Conservation (phyloP, 2,888 invertebrate species). For the Cheilosia grossa region DNA sequence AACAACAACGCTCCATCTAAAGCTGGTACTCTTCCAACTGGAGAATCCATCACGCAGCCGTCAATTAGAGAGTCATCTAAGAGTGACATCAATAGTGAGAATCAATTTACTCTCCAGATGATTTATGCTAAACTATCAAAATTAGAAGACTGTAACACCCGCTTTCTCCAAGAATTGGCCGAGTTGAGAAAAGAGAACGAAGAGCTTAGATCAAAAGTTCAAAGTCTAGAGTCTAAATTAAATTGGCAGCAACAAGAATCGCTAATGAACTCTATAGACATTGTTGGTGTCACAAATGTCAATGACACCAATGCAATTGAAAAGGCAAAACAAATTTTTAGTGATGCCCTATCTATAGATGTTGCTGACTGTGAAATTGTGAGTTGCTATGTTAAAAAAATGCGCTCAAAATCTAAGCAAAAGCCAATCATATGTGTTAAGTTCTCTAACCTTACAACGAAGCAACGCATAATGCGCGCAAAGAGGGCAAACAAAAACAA, state of each 20-base stretch:
- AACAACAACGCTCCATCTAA: too few relatives aligned
- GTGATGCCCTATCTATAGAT: constrained; percentile 8
- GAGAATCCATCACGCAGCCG: too few relatives aligned
- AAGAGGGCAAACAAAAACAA: too few relatives aligned
- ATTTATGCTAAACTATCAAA: background rate
- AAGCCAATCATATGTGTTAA: background rate
- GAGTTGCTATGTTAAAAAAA: constrained; percentile 13
- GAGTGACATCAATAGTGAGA: background rate
- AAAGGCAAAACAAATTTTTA: background rate
- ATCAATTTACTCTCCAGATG: constrained; percentile 13
- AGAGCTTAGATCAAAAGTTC: constrained; percentile 1
- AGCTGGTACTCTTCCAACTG: too few relatives aligned
- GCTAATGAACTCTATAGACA: constrained; percentile 12
- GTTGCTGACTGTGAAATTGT: constrained; percentile 12
- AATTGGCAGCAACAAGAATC: constrained; percentile 1
- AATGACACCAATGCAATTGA: background rate
- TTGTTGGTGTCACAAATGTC: background rate
- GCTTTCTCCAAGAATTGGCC: background rate
- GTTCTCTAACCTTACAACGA: too few relatives aligned
- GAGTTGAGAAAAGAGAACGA: constrained; percentile 14
- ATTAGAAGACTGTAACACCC: constrained; percentile 6
- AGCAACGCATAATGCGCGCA: too few relatives aligned
- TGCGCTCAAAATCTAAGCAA: background rate
- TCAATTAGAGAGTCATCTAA: too few relatives aligned
- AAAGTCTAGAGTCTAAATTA: constrained; percentile 8